Percentiles rank a stretch among this genome's conserved stretches.
phyloP scores from a whole-genome alignment of 2,113 vertebrate species.

The Caretta caretta region DNA sequence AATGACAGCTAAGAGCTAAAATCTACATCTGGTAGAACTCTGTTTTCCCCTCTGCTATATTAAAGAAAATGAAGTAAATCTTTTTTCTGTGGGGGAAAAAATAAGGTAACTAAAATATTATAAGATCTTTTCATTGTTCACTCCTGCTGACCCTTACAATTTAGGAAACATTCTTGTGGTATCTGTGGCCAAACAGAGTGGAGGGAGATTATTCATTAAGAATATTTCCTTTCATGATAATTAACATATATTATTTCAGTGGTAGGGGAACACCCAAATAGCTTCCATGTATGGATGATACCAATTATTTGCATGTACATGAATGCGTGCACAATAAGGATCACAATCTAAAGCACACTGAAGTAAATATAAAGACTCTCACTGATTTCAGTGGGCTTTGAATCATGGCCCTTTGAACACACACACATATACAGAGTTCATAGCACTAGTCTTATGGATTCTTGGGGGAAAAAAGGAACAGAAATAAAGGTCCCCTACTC shows the following conservation, averaged over 20 bases:
- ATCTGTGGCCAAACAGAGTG: neutral
- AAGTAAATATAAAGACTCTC: neutral
- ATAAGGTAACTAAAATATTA: neutral
- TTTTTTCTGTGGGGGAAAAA: neutral
- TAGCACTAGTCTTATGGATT: neutral
- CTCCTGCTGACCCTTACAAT: neutral
- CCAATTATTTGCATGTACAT: neutral
- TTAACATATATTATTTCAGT: neutral
- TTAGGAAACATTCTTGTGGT: neutral
- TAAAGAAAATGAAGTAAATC: neutral
- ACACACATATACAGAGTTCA: neutral
- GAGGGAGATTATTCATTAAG: accelerated
- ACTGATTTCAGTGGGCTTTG: neutral
- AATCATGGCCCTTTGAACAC: neutral
- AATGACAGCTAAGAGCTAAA: constrained; percentile 27
- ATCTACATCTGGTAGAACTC: neutral
- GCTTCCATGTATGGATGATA: neutral
- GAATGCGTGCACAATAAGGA: neutral
- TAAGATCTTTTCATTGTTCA: neutral
- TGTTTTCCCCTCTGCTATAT: neutral
- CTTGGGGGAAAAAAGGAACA: neutral
- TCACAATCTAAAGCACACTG: neutral
- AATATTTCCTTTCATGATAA: neutral
- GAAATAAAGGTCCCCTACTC: neutral
- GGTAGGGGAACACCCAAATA: neutral